Conservation (phyloP, 1,140 invertebrate species). For the Scaptodrosophila lebanonensis region DNA sequence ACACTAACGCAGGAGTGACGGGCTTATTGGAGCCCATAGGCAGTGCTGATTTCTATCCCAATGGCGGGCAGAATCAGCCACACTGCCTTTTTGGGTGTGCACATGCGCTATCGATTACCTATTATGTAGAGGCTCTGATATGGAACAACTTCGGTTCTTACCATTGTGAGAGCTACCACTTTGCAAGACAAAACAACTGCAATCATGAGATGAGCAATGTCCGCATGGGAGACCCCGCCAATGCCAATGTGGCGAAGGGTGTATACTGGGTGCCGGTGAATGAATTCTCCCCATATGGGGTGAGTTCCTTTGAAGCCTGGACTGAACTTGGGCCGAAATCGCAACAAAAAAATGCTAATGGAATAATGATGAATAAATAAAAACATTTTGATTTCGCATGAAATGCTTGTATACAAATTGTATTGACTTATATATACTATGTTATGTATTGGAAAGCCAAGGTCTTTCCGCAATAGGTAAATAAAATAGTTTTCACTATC, state of each 20-base stretch:
- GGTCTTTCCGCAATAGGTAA: too few relatives aligned
- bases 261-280: constrained; percentile 43
- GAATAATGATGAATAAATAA: background rate
- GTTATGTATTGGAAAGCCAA: too few relatives aligned
- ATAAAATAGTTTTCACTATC: too few relatives aligned
- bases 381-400: too few relatives aligned
- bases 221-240: constrained; percentile 29
- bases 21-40: constrained; percentile 78
- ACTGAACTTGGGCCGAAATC: too few relatives aligned
- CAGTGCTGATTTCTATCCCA: constrained; percentile 78
- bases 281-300: constrained; percentile 19
- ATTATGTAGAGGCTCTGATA: constrained; percentile 78
- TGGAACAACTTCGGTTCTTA: constrained; percentile 53
- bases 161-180: constrained; percentile 23
- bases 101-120: constrained; percentile 79
- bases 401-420: too few relatives aligned
- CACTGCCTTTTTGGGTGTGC: constrained; percentile 78
- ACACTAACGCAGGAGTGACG: constrained; percentile 79
- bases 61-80: constrained; percentile 78
- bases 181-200: constrained; percentile 28
- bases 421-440: too few relatives aligned
- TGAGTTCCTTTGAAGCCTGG: too few relatives aligned
- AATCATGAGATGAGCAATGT: constrained; percentile 38
- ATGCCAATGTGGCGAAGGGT: constrained; percentile 17
- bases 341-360: too few relatives aligned